These are phyloP conservation scores for Plumapathes pennacea DNA, from an alignment of 92 coral and sea anemone genomes.

Conservation along the genomic window DNA sequence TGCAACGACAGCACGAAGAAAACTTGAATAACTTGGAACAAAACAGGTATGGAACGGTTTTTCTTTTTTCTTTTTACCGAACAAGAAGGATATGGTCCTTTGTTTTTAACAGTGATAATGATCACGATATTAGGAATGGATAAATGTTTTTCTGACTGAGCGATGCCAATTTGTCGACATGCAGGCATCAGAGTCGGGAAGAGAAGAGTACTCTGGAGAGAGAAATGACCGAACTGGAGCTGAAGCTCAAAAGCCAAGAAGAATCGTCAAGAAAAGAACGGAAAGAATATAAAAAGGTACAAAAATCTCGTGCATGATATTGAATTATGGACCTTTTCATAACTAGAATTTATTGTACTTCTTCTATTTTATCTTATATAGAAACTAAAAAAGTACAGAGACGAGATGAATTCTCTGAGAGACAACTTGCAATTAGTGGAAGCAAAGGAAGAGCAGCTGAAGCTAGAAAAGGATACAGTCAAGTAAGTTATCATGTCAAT, in stretches of 20 bases:
- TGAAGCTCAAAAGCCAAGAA: constrained; percentile 57
- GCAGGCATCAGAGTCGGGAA: constrained; percentile 66
- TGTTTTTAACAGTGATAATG: no score
- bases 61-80: no score
- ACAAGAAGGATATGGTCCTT: no score
- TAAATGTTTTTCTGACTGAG: no score
- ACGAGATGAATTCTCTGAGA: constrained; percentile 63
- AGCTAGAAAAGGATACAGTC: constrained; percentile 77
- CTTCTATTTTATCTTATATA: constrained; percentile 8
- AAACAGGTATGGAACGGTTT: constrained; percentile 34
- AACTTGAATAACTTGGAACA: constrained; percentile 57
- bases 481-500: constrained; percentile 59
- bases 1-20: constrained; percentile 83
- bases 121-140: no score
- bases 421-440: constrained; percentile 77
- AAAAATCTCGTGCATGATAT: not conserved
- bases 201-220: constrained; percentile 70
- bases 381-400: constrained; percentile 86
- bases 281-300: constrained; percentile 70
- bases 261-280: constrained; percentile 55
- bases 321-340: no score
- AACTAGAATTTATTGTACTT: not conserved
- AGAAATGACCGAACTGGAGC: constrained; percentile 47
- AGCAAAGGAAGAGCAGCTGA: constrained; percentile 82
- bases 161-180: not conserved